phyloP scores from a whole-genome alignment of 1,140 invertebrate genomes.

The Bactericera cockerelli region DNA sequence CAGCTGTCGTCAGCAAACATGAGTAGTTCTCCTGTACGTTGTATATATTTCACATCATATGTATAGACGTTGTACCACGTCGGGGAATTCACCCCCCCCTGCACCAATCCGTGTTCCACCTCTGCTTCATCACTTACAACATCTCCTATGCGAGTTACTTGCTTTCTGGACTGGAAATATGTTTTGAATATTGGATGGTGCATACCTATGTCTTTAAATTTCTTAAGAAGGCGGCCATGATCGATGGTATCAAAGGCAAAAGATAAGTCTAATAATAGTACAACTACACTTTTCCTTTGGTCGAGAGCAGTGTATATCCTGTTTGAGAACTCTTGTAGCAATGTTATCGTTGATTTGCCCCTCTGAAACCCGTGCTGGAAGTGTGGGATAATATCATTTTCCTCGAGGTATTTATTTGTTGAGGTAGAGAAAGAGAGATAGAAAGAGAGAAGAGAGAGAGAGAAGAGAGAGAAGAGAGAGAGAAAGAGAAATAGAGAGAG shows the following conservation, averaged over 20 bases:
- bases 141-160: not conserved
- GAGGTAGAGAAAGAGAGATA: too few species aligned
- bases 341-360: not conserved
- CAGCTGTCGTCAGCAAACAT: not conserved
- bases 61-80: not conserved
- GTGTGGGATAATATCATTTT: too few species aligned
- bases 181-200: not conserved
- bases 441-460: too few species aligned
- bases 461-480: too few species aligned
- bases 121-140: not conserved
- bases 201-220: not conserved
- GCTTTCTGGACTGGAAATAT: not conserved
- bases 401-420: too few species aligned
- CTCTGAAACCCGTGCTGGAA: not conserved
- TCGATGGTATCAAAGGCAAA: too few species aligned
- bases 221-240: not conserved
- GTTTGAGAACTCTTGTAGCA: not conserved
- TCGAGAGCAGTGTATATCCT: not conserved
- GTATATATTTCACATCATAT: not conserved
- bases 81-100: too few species aligned
- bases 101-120: not conserved
- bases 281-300: not conserved
- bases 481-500: too few species aligned
- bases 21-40: not conserved
- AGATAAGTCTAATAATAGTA: not conserved